Evolutionary conservation across 1,140 invertebrate genomes (phyloP).

Genomic region (Sycobia sp.): DNA sequence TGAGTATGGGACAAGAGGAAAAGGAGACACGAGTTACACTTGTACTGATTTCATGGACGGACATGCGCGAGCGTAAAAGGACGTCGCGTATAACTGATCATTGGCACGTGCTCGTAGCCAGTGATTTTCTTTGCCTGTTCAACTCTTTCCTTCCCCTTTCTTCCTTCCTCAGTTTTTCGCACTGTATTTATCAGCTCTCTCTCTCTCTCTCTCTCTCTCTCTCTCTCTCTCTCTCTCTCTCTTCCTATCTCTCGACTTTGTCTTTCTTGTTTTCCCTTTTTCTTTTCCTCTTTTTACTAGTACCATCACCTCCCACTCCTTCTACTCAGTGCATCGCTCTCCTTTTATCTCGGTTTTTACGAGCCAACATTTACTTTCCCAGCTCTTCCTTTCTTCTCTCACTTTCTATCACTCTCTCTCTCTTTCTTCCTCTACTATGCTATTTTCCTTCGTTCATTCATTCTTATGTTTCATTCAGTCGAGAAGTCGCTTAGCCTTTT

Average conservation of each 20-base stretch:
- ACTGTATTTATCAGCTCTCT: no score
- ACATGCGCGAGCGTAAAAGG: no score
- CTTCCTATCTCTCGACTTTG: conserved; percentile 1
- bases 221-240: background rate
- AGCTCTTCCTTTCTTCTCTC: background rate
- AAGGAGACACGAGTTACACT: no score
- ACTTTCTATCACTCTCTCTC: no score
- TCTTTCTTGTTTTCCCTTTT: background rate
- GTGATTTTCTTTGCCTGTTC: no score
- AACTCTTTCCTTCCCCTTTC: background rate
- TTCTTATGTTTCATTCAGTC: conserved; percentile 24
- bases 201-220: background rate
- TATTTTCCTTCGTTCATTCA: conserved; percentile 13
- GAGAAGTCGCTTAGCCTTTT: background rate
- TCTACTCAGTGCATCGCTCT: no score
- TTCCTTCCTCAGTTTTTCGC: no score
- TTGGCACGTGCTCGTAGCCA: no score
- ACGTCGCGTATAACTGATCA: no score
- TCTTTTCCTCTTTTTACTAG: background rate
- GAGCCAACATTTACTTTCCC: background rate
- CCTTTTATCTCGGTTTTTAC: conserved; percentile 3
- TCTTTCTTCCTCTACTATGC: no score
- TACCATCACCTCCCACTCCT: background rate
- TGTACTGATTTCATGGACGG: no score
- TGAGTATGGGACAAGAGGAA: no score